Conservation (phyloP, 2,113 vertebrate species). For the Zonotrichia leucophrys region DNA sequence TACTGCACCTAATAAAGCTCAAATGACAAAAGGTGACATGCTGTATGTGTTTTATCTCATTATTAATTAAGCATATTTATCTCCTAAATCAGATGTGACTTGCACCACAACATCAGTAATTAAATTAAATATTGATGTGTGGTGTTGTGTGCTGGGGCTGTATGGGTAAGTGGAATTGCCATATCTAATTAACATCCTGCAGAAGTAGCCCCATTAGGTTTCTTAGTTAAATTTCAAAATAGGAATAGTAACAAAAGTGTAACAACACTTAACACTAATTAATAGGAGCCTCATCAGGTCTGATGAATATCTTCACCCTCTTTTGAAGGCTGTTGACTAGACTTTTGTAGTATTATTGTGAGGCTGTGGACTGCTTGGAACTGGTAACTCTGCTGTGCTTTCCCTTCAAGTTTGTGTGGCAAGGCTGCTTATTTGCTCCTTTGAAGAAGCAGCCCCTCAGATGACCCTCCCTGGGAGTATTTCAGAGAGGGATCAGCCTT, state of each 20-base stretch:
- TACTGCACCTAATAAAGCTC: slow-evolving; percentile 4
- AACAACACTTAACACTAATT: slow-evolving; percentile 82
- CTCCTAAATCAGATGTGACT: slow-evolving; percentile 90
- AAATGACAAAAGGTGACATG: slow-evolving; percentile 62
- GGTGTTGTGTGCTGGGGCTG: slow-evolving; percentile 75
- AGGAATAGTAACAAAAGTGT: slow-evolving; percentile 76
- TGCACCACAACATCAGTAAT: slow-evolving; percentile 86
- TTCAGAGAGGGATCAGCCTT: background rate
- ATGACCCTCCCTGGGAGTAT: background rate
- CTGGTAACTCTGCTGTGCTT: background rate
- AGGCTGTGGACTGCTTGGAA: background rate
- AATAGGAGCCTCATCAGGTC: slow-evolving; percentile 81
- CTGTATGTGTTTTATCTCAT: slow-evolving; percentile 89
- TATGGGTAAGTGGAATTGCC: slow-evolving; percentile 88
- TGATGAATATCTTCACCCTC: slow-evolving; percentile 68
- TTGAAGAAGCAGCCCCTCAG: background rate
- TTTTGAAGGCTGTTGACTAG: background rate
- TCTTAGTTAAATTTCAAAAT: slow-evolving; percentile 84
- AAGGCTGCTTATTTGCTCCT: background rate
- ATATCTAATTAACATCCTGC: slow-evolving; percentile 86
- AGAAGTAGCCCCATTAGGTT: slow-evolving; percentile 84
- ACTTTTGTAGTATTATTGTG: background rate
- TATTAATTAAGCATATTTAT: slow-evolving; percentile 92
- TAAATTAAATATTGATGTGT: slow-evolving; percentile 92
- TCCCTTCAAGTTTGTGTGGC: background rate